Conservation (phyloP, 2,888 invertebrate species). For the Rotaria sp. region DNA sequence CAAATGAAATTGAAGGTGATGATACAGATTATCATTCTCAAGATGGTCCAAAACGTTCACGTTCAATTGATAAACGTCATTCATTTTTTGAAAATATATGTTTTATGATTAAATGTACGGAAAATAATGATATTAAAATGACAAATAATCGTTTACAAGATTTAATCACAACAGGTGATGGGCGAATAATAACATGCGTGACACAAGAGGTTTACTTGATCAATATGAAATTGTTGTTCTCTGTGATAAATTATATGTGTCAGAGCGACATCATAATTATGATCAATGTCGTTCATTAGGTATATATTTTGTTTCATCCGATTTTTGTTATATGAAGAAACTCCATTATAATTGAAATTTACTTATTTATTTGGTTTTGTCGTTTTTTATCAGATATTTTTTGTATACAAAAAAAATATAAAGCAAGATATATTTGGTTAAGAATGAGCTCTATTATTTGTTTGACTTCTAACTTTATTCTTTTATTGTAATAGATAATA, state of each 20-base stretch:
- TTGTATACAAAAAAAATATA: neutral
- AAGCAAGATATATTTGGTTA: neutral
- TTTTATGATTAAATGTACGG: neutral
- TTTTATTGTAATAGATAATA: neutral
- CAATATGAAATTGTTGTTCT: neutral
- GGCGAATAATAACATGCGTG: neutral
- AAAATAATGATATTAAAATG: neutral
- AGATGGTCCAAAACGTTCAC: neutral
- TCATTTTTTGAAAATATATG: neutral
- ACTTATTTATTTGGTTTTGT: neutral
- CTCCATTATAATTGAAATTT: neutral
- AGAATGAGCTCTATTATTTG: neutral
- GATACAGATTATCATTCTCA: neutral
- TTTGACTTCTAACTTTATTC: neutral
- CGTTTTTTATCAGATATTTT: neutral
- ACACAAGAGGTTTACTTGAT: neutral
- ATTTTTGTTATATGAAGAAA: neutral
- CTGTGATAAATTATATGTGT: neutral
- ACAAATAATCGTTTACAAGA: neutral
- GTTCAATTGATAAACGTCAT: neutral
- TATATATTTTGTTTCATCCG: neutral
- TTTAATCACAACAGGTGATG: neutral
- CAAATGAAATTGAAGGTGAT: neutral
- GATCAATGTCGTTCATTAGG: neutral
- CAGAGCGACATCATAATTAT: neutral